These are phyloP conservation scores for Upupa epops DNA, from an alignment of 2,113 vertebrate species.

Conservation along the genomic window DNA sequence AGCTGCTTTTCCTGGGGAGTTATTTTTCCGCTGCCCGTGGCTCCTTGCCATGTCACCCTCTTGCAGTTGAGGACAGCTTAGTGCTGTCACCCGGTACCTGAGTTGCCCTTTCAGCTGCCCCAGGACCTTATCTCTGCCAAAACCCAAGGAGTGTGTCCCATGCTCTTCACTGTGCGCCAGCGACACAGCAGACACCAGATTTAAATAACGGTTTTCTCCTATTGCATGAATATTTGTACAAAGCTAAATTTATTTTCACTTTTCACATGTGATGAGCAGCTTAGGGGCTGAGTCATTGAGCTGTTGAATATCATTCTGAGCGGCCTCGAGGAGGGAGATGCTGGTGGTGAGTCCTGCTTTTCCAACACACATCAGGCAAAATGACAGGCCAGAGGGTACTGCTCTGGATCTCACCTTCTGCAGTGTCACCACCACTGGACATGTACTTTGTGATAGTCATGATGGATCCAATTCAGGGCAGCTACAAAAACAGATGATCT, in stretches of 20 bases:
- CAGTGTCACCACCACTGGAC: accelerated
- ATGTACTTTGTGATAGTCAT: not conserved
- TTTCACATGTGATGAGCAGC: not conserved
- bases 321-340: not conserved
- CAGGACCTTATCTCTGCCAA: not conserved
- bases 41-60: not conserved
- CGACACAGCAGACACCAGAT: not conserved
- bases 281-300: not conserved
- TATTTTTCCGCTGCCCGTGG: not conserved
- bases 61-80: not conserved
- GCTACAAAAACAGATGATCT: not conserved
- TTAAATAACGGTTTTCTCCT: not conserved
- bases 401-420: not conserved
- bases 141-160: not conserved
- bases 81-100: not conserved
- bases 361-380: not conserved
- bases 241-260: not conserved
- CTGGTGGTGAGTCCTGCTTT: not conserved
- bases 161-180: not conserved
- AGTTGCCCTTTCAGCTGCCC: not conserved
- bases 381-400: not conserved
- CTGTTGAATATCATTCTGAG: not conserved
- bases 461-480: not conserved
- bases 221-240: not conserved
- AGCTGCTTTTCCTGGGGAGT: not conserved